Evolutionary conservation across 2,113 vertebrate species (phyloP).

Genomic region (Rana temporaria): DNA sequence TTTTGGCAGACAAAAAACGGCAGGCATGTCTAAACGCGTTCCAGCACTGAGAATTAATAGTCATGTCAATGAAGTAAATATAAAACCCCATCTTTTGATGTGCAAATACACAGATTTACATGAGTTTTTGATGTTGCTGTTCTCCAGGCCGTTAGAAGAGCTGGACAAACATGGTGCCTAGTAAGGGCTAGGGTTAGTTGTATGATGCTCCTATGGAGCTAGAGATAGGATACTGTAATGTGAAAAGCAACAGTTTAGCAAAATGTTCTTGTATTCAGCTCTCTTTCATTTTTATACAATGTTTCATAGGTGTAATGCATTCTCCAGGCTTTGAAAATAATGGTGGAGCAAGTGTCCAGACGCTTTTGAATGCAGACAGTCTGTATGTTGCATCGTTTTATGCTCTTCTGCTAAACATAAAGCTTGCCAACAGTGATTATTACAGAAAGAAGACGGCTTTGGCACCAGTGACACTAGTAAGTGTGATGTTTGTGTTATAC

Average conservation of each 20-base stretch:
- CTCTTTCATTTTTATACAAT: background rate
- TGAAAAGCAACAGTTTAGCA: background rate
- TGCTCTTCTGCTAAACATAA: constrained; percentile 92
- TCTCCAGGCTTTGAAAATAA: constrained; percentile 85
- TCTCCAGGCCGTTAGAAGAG: too few species aligned
- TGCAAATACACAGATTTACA: too few species aligned
- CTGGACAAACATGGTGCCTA: too few species aligned
- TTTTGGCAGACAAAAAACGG: too few species aligned
- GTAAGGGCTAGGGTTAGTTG: too few species aligned
- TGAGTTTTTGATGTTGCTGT: too few species aligned
- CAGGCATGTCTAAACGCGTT: too few species aligned
- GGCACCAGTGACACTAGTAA: constrained; percentile 78
- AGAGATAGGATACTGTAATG: too few species aligned
- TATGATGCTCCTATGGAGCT: too few species aligned
- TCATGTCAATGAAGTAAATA: too few species aligned
- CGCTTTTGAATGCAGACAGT: constrained; percentile 92
- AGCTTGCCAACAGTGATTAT: constrained; percentile 87
- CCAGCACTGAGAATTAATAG: too few species aligned
- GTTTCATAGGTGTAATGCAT: constrained; percentile 84
- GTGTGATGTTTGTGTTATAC: constrained; percentile 44
- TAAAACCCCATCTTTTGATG: too few species aligned
- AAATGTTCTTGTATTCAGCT: background rate
- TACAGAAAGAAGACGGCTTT: constrained; percentile 83
- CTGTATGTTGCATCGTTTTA: constrained; percentile 90
- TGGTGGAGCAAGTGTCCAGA: constrained; percentile 82